Evolutionary conservation across 2,888 invertebrate species (phyloP).

Genomic region (Schizotus pectinicornis): DNA sequence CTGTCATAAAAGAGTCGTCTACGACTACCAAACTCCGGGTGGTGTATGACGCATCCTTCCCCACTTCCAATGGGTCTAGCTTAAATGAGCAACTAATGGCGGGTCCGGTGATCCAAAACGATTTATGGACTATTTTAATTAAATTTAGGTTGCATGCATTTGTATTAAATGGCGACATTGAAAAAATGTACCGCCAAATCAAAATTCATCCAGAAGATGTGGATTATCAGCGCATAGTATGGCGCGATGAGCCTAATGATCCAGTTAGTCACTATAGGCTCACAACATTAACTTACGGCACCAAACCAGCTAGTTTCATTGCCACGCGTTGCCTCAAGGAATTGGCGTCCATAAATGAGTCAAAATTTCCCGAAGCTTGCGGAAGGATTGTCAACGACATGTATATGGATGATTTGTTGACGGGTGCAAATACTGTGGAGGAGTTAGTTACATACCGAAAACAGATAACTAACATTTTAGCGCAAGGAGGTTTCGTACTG

Average conservation of each 20-base stretch:
- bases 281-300: constrained; percentile 17
- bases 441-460: background rate
- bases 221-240: background rate
- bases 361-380: background rate
- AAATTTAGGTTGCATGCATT: too few species aligned
- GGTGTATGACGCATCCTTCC: too few species aligned
- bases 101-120: too few species aligned
- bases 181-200: constrained; percentile 10
- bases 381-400: constrained; percentile 6
- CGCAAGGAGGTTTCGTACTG: background rate
- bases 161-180: background rate
- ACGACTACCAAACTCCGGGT: too few species aligned
- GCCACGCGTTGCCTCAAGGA: constrained; percentile 1
- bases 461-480: background rate
- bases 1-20: too few species aligned
- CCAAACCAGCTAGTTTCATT: constrained; percentile 7
- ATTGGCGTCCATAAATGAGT: background rate
- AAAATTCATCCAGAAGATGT: background rate
- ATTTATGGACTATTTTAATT: too few species aligned
- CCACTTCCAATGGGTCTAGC: too few species aligned
- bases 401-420: constrained; percentile 15
- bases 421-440: background rate
- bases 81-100: too few species aligned
- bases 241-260: constrained; percentile 3
- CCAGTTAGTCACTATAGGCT: background rate